Evolutionary conservation across 2,113 vertebrate genomes (phyloP), one percentile per base, ranked within the genome.

Genomic region (Sarotherodon lohbergeri): DNA sequence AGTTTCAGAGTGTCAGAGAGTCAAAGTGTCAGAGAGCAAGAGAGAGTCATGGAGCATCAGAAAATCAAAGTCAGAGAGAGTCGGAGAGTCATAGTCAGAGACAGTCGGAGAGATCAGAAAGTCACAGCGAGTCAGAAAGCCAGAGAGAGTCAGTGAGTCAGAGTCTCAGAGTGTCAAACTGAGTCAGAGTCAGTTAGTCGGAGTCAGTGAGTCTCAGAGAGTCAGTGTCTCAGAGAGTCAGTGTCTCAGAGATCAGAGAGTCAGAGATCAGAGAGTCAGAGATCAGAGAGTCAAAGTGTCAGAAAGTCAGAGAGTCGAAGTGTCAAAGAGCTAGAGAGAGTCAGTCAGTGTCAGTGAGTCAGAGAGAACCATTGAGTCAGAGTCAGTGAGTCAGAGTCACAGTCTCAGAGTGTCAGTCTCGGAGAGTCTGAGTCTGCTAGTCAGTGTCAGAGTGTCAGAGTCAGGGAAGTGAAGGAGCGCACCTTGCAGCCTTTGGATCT

Each of bases 401-500:
- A 63, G 59, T 63, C 59, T 36, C 29, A 63, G 32, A 63, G 32
- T 36, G 59, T 63, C 32, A 63, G 1, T 61, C 9, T 61, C 2
- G 5, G 29, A 34, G 29, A 63, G 17, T 66, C 61, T 36, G 61
- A 66, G 32, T 66, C 32, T 36, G 59, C 19, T 32, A 66, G 61
- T 36, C 32, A n/a, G 32, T 36, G 61, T 63, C 29, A 63, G 16
- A 41, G 46, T 48, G 48, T 41, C 39, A 41, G 39, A 66, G 34
- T 66, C 61, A 66, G 22, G 22, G 61, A 36, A 34, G 48, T 71
- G 12, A 52, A 68, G 14, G 39, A 17, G 12, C 5, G 16, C 14
- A 88, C 97, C 96, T 93, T 97, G 96, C 29, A 97, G 96, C 27
- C 94, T 96, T 89, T 97, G 97, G 92, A 97, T 97, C 91, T 97